These are phyloP conservation scores for Tillus elongatus DNA, from an alignment of 2,888 invertebrate genomes.

Conservation along the genomic window DNA sequence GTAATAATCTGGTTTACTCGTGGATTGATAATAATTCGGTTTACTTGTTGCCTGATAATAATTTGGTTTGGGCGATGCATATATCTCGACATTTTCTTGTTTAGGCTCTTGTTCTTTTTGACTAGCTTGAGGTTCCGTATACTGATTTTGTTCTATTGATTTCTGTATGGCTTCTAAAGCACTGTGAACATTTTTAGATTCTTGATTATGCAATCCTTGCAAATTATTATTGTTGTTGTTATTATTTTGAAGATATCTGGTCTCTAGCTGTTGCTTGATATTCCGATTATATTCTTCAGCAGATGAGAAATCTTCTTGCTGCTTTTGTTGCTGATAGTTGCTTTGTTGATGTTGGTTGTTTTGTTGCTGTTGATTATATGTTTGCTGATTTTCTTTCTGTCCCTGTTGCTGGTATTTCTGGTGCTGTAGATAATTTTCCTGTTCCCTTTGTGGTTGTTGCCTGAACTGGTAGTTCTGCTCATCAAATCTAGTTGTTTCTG, in stretches of 20 bases:
- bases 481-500: too few relatives aligned
- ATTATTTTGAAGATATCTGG: too few relatives aligned
- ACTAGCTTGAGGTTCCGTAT: too few relatives aligned
- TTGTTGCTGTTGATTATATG: slow-evolving; percentile 9
- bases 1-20: neutral
- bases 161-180: too few relatives aligned
- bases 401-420: slow-evolving; percentile 11
- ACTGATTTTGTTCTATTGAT: too few relatives aligned
- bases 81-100: slow-evolving; percentile 18
- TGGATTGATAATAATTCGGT: too few relatives aligned
- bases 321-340: slow-evolving; percentile 15
- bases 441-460: slow-evolving; percentile 13
- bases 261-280: slow-evolving; percentile 31
- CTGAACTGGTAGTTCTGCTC: slow-evolving; percentile 28
- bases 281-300: slow-evolving; percentile 30
- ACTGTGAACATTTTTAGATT: too few relatives aligned
- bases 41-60: neutral
- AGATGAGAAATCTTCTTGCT: slow-evolving; percentile 19
- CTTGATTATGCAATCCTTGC: too few relatives aligned
- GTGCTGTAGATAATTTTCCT: slow-evolving; percentile 15
- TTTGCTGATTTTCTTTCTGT: slow-evolving; percentile 11
- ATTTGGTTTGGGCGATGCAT: neutral
- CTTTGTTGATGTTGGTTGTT: slow-evolving; percentile 13
- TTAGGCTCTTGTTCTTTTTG: slow-evolving; percentile 22
- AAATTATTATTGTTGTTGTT: too few relatives aligned